Evolutionary conservation across 2,888 invertebrate species (phyloP), one percentile per base, ranked within the genome.

Genomic region (Drosophila paramelanica): DNA sequence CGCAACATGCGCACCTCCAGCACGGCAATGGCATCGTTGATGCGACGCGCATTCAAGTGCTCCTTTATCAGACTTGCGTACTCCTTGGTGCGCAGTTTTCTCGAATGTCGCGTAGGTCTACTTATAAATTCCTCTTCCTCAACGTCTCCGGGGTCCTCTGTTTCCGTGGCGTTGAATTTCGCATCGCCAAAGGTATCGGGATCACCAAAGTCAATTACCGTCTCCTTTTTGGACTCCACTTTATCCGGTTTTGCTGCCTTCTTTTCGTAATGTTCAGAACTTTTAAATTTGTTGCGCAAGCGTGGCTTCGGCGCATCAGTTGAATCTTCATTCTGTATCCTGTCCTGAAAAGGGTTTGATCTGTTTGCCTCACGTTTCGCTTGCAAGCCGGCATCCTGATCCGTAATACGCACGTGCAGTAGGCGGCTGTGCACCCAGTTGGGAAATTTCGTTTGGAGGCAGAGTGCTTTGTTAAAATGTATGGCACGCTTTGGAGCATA

Each of bases 21-120:
- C 2, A 98, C 94, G 76, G 95, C 94, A 20, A 98, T 93, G 0
- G 98, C 98, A 91, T 96, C 96, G 83, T 95, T 94, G 5, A 97
- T 91, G 89, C 96, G 94, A 39, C 95, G 94, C 58, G 94, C 93
- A 27, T 92, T 90, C 6, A 97, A 89, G 79, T 94, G 94, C 20
- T 94, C 93, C 89, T 96, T 96, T 5, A 97, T 96, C 68, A 96
- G 91, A 77, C 94, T 93, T 0, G 95, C 95, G 92, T 97, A 97
- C 79, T 96, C 94, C 80, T 93, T 95, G 0, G 93, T 94, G 4
- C 94, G 93, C 14, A 95, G 90, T 89, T 94, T 94, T 80, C 93
- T 93, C 1, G 92, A 90, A 25, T 81, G 77, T n/a, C 93, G 75
- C 4, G 94, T 94, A 45, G 92, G 91, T 75, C 94, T 93, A 77